A percentile compares a stretch with the other conserved stretches of the same genome.
Evolutionary conservation across 2,888 invertebrate genomes (phyloP).

Genomic region (Eilema depressum): DNA sequence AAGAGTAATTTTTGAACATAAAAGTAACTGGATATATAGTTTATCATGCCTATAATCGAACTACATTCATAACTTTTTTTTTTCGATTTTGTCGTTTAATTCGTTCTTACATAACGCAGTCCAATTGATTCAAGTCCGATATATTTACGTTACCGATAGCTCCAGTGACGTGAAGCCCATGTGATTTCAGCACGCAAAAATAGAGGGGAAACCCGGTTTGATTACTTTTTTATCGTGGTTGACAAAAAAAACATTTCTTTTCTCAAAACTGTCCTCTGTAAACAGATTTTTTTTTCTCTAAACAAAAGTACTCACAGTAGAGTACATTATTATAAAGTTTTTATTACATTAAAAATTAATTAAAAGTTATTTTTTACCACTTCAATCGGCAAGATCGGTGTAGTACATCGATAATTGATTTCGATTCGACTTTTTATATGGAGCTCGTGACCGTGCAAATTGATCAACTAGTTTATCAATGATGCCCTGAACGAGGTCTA

Average conservation of each 20-base stretch:
- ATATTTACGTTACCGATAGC: not conserved
- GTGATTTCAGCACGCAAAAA: not conserved
- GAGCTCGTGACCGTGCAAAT: slow-evolving; percentile 5
- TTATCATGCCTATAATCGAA: no score
- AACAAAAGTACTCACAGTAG: not conserved
- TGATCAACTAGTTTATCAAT: not conserved
- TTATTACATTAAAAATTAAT: slow-evolving; percentile 1
- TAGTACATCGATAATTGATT: slow-evolving; percentile 4
- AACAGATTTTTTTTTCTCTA: not conserved
- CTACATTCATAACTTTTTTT: no score
- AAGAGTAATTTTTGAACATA: no score
- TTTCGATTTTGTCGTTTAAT: no score
- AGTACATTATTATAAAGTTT: not conserved
- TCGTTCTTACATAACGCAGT: no score
- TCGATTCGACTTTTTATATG: not conserved
- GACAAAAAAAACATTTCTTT: no score
- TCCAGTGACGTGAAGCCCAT: not conserved
- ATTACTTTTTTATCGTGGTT: not conserved
- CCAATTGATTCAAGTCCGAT: not conserved
- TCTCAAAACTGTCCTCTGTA: not conserved
- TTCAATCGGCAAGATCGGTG: not conserved
- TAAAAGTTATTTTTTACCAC: not conserved
- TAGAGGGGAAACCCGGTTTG: not conserved
- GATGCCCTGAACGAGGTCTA: not conserved
- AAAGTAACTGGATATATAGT: no score